Conservation (phyloP, 1,140 invertebrate species). For the Musca domestica region DNA sequence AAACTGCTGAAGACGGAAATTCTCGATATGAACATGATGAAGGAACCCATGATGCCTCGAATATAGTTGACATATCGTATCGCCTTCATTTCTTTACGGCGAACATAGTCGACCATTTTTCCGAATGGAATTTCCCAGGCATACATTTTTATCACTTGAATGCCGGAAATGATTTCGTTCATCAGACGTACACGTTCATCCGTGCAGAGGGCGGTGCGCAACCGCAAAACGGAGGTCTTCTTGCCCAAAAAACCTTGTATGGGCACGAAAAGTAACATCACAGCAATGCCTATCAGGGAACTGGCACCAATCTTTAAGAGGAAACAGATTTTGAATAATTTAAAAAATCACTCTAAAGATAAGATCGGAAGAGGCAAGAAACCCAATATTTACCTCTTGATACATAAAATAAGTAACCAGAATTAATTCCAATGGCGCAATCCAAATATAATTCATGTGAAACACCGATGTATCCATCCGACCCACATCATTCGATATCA, state of each 20-base stretch:
- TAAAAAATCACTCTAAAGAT: not conserved
- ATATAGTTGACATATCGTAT: too few species aligned
- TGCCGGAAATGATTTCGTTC: too few species aligned
- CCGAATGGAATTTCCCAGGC: slow-evolving; percentile 83
- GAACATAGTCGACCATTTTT: slow-evolving; percentile 60
- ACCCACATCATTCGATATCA: slow-evolving; percentile 84
- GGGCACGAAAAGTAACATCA: too few species aligned
- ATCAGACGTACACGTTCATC: too few species aligned
- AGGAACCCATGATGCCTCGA: too few species aligned
- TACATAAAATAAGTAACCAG: slow-evolving; percentile 77
- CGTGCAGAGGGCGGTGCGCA: too few species aligned
- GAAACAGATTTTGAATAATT: slow-evolving; percentile 10
- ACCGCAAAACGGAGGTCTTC: too few species aligned
- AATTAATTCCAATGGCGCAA: slow-evolving; percentile 77
- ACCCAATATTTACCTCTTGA: slow-evolving; percentile 50
- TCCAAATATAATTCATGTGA: slow-evolving; percentile 75
- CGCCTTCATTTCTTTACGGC: too few species aligned
- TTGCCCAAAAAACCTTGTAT: too few species aligned
- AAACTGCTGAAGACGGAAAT: slow-evolving; percentile 66
- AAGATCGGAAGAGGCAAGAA: not conserved
- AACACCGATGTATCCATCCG: slow-evolving; percentile 68
- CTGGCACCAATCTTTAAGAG: slow-evolving; percentile 64
- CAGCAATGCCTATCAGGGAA: slow-evolving; percentile 72
- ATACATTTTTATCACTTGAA: too few species aligned
- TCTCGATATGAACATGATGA: too few species aligned